Percentiles rank a stretch among this genome's conserved stretches.
Evolutionary conservation across 2,888 invertebrate genomes (phyloP).

Genomic region (Drosophila mercatorum): DNA sequence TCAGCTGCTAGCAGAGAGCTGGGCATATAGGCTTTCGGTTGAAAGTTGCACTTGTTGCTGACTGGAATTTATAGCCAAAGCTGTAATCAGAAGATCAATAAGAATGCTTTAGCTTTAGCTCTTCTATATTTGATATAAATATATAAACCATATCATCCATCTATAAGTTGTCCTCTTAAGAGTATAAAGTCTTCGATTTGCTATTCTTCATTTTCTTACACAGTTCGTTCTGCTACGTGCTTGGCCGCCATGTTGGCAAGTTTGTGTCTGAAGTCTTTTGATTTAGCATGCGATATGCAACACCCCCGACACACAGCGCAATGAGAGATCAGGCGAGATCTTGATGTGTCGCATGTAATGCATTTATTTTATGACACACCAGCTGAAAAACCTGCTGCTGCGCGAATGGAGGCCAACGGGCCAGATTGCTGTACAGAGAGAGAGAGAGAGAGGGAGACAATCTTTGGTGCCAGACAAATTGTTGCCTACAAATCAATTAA

Average conservation of each 20-base stretch:
- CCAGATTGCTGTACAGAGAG: conserved; percentile 2
- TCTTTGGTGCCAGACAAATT: conserved; percentile 71
- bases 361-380: conserved; percentile 36
- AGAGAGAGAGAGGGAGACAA: background rate
- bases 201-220: background rate
- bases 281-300: conserved; percentile 39
- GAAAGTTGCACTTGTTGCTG: too few species aligned
- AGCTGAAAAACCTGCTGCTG: conserved; percentile 32
- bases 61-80: too few species aligned
- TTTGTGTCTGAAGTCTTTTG: conserved; percentile 30
- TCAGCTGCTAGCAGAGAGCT: background rate
- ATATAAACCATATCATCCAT: too few species aligned
- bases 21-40: background rate
- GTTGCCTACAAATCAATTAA: conserved; percentile 78
- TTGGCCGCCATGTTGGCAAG: conserved; percentile 40
- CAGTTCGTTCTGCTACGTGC: conserved; percentile 11
- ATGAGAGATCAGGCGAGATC: conserved; percentile 28
- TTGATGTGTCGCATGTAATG: conserved; percentile 31
- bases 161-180: background rate
- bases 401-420: conserved; percentile 46
- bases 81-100: too few species aligned
- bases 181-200: background rate
- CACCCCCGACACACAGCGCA: conserved; percentile 41
- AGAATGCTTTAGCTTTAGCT: too few species aligned
- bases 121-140: too few species aligned